Evolutionary conservation across 2,113 vertebrate species (phyloP).

Genomic region (Poeciliopsis retropinna): DNA sequence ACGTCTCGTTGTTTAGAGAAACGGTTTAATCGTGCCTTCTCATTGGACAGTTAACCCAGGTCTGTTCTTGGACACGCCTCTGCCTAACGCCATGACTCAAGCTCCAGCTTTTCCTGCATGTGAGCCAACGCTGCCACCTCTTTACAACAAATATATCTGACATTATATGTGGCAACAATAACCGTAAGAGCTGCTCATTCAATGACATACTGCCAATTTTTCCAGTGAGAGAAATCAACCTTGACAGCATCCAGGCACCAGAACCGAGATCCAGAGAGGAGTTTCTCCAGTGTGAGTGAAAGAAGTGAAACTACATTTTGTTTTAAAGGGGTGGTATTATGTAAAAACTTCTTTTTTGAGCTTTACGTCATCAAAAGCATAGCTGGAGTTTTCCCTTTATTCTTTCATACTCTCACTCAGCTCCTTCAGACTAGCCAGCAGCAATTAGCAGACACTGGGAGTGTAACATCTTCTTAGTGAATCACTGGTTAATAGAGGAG

Average conservation of each 20-base stretch:
- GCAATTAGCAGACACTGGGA: no score
- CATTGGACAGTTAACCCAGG: slow-evolving; percentile 71
- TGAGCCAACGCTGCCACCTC: slow-evolving; percentile 35
- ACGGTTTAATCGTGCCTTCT: background rate
- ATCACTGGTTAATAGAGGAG: no score
- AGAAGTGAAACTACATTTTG: background rate
- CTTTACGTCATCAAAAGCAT: no score
- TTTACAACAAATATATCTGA: background rate
- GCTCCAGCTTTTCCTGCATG: slow-evolving; percentile 63
- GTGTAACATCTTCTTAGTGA: no score
- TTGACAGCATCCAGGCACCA: slow-evolving; percentile 78
- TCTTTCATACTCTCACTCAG: no score
- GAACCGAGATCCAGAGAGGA: slow-evolving; percentile 79
- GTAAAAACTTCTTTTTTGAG: no score
- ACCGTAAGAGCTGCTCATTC: background rate
- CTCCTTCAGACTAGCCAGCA: no score
- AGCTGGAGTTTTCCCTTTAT: no score
- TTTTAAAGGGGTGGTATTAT: background rate
- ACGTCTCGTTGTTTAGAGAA: no score
- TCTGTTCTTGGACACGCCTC: slow-evolving; percentile 77
- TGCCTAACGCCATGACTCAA: slow-evolving; percentile 19
- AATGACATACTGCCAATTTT: background rate
- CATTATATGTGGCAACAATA: background rate
- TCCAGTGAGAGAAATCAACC: slow-evolving; percentile 78
- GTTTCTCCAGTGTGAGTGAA: slow-evolving; percentile 79